phyloP scores from a whole-genome alignment of 2,888 invertebrate species.

The Xanthorhoe designata region DNA sequence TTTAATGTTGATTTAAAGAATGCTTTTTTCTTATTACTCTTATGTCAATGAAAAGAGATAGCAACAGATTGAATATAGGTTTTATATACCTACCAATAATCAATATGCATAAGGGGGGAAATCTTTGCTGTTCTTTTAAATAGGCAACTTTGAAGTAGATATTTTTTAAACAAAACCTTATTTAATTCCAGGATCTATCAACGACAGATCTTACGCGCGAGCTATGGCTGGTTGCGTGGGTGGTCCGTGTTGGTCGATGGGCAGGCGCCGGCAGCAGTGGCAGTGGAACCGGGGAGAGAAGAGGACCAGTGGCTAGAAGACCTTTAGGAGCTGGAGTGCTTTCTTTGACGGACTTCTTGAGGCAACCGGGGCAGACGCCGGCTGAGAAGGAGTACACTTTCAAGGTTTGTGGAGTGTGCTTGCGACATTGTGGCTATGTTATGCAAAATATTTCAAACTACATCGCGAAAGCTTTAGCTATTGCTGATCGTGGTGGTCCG shows the following conservation, averaged over 20 bases:
- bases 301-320: slow-evolving; percentile 87
- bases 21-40: too few species aligned
- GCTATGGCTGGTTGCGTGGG: slow-evolving; percentile 95
- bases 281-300: slow-evolving; percentile 80
- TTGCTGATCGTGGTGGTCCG: too few species aligned
- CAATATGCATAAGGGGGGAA: too few species aligned
- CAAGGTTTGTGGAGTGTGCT: slow-evolving; percentile 79
- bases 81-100: too few species aligned
- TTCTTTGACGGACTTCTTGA: slow-evolving; percentile 89
- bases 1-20: too few species aligned
- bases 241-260: slow-evolving; percentile 95
- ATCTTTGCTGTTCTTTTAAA: too few species aligned
- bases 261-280: slow-evolving; percentile 79
- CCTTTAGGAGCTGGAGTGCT: slow-evolving; percentile 96
- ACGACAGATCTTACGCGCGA: slow-evolving; percentile 94
- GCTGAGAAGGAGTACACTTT: slow-evolving; percentile 93
- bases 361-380: slow-evolving; percentile 83
- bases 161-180: slow-evolving; percentile 23
- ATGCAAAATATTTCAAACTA: not conserved
- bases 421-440: not conserved
- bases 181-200: slow-evolving; percentile 89
- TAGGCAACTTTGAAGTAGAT: too few species aligned
- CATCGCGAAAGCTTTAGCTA: too few species aligned
- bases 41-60: too few species aligned
- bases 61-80: too few species aligned